Conservation (phyloP, 2,888 invertebrate genomes). For the Lepidochitona cinerea region DNA sequence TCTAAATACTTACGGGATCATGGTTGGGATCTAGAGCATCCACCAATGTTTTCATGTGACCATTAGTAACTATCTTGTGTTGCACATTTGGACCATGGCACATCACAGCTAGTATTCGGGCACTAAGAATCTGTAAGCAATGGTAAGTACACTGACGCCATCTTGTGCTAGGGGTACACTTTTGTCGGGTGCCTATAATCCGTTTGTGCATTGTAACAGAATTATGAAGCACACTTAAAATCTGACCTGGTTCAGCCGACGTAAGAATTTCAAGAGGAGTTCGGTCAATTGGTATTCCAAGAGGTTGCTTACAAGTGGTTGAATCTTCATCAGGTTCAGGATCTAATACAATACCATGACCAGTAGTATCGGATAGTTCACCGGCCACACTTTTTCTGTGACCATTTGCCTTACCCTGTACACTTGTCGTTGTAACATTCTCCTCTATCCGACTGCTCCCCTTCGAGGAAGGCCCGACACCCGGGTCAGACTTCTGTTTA, state of each 20-base stretch:
- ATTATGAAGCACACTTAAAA: slow-evolving; percentile 76
- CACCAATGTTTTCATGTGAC: slow-evolving; percentile 75
- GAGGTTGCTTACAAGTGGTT: background rate
- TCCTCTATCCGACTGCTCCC: background rate
- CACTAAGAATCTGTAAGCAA: slow-evolving; percentile 76
- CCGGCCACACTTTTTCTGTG: slow-evolving; percentile 1
- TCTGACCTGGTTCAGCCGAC: slow-evolving; percentile 72
- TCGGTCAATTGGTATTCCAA: slow-evolving; percentile 38
- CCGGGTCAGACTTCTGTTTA: background rate
- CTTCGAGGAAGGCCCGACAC: background rate
- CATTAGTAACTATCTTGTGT: slow-evolving; percentile 74
- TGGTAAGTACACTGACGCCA: slow-evolving; percentile 77
- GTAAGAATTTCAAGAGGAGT: slow-evolving; percentile 65
- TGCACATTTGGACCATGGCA: slow-evolving; percentile 75
- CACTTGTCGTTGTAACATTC: background rate
- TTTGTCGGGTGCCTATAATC: slow-evolving; percentile 75
- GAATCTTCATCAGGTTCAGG: background rate
- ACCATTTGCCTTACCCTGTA: background rate
- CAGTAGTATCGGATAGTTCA: background rate
- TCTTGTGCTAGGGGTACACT: slow-evolving; percentile 77
- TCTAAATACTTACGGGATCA: slow-evolving; percentile 77
- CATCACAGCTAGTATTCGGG: slow-evolving; percentile 76
- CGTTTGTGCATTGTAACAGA: slow-evolving; percentile 77
- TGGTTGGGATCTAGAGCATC: slow-evolving; percentile 77
- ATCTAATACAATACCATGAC: background rate